Percentiles rank a stretch among this genome's conserved stretches.
Conservation (phyloP, 2,888 invertebrate species). For the Diarsia rubi region DNA sequence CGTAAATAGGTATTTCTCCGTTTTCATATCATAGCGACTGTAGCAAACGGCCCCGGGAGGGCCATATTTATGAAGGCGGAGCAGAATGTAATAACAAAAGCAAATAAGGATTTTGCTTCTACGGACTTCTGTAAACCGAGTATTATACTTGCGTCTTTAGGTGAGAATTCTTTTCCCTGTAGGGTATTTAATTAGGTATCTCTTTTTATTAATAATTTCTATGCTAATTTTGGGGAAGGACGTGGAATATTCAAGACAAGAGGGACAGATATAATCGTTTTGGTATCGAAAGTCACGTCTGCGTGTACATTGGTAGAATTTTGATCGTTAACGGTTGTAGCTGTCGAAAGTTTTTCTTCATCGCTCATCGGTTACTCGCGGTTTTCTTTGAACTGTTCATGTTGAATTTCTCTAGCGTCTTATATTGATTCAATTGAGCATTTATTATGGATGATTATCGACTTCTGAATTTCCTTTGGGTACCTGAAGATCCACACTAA, state of each 20-base stretch:
- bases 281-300: conserved; percentile 24
- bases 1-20: conserved; percentile 65
- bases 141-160: conserved; percentile 52
- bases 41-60: conserved; percentile 69
- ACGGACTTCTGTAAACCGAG: conserved; percentile 54
- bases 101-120: conserved; percentile 73
- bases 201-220: conserved; percentile 54
- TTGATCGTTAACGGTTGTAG: conserved; percentile 36
- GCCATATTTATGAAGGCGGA: conserved; percentile 72
- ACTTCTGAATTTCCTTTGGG: not conserved
- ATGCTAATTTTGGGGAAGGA: conserved; percentile 45
- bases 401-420: not conserved
- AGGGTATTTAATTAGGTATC: conserved; percentile 50
- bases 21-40: conserved; percentile 69
- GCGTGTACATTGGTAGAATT: conserved; percentile 3
- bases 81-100: conserved; percentile 72
- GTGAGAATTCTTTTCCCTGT: conserved; percentile 53
- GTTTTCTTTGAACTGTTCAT: conserved; percentile 17
- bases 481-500: not conserved
- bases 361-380: conserved; percentile 8
- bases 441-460: not conserved
- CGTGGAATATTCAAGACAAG: conserved; percentile 35
- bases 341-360: conserved; percentile 32
- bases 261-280: conserved; percentile 24
- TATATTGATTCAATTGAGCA: not conserved